Percentiles rank a stretch among this genome's conserved stretches.
These are phyloP conservation scores for Archips crataeganus DNA, from an alignment of 2,888 invertebrate species.

Conservation along the genomic window DNA sequence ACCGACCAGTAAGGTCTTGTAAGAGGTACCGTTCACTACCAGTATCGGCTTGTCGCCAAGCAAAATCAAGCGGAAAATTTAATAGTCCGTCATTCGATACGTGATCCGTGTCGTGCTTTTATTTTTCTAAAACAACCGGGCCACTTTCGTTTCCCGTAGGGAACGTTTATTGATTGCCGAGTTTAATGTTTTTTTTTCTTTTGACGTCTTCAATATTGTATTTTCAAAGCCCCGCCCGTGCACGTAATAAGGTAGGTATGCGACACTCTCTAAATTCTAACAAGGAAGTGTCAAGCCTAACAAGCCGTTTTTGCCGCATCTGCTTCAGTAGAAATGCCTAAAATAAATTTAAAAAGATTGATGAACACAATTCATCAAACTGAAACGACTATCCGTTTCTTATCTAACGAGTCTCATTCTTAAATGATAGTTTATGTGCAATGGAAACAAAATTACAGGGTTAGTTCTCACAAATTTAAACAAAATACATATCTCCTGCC, in stretches of 20 bases:
- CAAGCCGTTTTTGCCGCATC: conserved; percentile 14
- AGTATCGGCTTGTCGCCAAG: conserved; percentile 64
- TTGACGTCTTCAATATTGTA: conserved; percentile 55
- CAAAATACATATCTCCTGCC: conserved; percentile 1
- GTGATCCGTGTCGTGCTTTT: conserved; percentile 77
- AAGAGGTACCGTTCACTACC: conserved; percentile 63
- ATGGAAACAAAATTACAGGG: conserved; percentile 8
- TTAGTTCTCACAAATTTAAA: conserved; percentile 6
- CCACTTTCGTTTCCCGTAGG: conserved; percentile 74
- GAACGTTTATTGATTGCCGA: conserved; percentile 55
- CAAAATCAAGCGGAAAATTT: conserved; percentile 80
- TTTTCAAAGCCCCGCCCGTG: conserved; percentile 64
- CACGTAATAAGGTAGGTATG: conserved; percentile 55
- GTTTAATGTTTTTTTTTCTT: conserved; percentile 51
- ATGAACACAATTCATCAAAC: conserved; percentile 2
- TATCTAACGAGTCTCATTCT: not conserved
- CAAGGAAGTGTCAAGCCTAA: conserved; percentile 42
- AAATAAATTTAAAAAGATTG: conserved; percentile 14
- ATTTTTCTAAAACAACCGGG: conserved; percentile 65
- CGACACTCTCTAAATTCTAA: conserved; percentile 46
- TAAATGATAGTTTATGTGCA: conserved; percentile 3
- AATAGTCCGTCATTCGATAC: conserved; percentile 75
- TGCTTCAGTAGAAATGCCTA: conserved; percentile 5
- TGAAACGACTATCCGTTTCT: not conserved
- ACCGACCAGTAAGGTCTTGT: not conserved